A percentile compares a stretch with the other conserved stretches of the same genome.
Evolutionary conservation across 2,888 invertebrate genomes (phyloP).

Genomic region (Hyposoter dolosus): DNA sequence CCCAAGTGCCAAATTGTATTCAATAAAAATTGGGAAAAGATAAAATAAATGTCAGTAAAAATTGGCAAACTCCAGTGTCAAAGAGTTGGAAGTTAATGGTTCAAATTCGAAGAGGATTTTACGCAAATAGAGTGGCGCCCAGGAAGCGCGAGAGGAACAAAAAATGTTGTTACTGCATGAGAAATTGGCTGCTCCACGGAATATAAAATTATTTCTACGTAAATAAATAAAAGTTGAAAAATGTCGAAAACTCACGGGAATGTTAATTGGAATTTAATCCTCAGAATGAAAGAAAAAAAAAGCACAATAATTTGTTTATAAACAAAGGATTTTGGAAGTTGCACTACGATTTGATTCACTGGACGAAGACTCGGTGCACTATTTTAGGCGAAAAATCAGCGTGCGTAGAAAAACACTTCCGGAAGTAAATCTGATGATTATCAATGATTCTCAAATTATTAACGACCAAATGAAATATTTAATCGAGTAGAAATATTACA

Average conservation of each 20-base stretch:
- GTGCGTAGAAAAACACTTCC: conserved; percentile 13
- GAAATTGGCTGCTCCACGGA: too few relatives aligned
- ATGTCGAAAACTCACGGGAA: conserved; percentile 12
- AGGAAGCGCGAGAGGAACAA: too few relatives aligned
- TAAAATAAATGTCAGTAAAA: too few relatives aligned
- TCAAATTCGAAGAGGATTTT: too few relatives aligned
- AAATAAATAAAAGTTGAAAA: neutral
- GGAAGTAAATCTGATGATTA: neutral
- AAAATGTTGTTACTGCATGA: too few relatives aligned
- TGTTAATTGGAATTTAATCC: conserved; percentile 7
- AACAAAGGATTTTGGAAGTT: neutral
- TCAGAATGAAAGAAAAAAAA: conserved; percentile 5
- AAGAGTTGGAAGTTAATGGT: too few relatives aligned
- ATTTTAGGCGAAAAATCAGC: neutral
- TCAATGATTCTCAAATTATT: conserved; percentile 5
- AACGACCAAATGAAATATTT: neutral
- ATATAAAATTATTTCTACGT: too few relatives aligned
- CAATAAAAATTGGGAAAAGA: too few relatives aligned
- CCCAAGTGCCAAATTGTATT: too few relatives aligned
- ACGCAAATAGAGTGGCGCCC: too few relatives aligned
- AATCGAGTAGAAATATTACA: neutral
- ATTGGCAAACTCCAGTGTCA: too few relatives aligned
- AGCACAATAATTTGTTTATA: neutral
- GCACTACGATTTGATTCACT: conserved; percentile 25
- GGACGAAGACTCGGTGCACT: conserved; percentile 2